phyloP scores from a whole-genome alignment of 2,113 vertebrate species.

The Ceuthmochares aereus region DNA sequence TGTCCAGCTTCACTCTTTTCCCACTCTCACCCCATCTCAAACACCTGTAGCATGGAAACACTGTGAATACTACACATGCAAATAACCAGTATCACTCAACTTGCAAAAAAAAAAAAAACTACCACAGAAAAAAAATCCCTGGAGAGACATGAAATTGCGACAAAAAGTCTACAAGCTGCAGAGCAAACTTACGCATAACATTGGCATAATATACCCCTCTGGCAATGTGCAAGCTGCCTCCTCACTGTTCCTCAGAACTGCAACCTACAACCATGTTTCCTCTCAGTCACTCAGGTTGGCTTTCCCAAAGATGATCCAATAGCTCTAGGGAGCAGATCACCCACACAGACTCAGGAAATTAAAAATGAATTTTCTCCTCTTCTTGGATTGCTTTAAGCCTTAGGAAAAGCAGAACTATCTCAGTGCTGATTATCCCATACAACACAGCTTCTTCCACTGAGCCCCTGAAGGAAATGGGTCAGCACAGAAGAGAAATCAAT shows the following conservation, averaged over 20 bases:
- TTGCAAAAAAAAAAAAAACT: neutral
- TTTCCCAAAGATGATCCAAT: neutral
- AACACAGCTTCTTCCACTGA: neutral
- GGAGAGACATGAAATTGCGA: neutral
- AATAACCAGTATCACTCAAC: neutral
- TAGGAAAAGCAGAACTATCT: neutral
- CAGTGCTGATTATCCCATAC: neutral
- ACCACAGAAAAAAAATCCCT: neutral
- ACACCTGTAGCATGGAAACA: neutral
- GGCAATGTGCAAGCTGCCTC: neutral
- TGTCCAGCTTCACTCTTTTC: neutral
- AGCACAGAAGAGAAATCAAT: neutral
- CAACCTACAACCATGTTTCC: neutral
- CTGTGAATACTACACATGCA: neutral
- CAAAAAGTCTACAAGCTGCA: neutral
- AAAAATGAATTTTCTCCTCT: neutral
- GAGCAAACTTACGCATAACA: neutral
- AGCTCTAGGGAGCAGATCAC: neutral
- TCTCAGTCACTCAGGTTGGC: neutral
- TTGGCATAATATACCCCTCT: neutral
- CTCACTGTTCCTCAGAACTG: neutral
- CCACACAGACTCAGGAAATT: constrained; percentile 28
- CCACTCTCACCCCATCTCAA: neutral
- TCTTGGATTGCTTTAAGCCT: neutral
- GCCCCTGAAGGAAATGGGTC: neutral